These are phyloP conservation scores for Dryomyza anilis DNA, from an alignment of 2,888 invertebrate genomes.

Conservation along the genomic window DNA sequence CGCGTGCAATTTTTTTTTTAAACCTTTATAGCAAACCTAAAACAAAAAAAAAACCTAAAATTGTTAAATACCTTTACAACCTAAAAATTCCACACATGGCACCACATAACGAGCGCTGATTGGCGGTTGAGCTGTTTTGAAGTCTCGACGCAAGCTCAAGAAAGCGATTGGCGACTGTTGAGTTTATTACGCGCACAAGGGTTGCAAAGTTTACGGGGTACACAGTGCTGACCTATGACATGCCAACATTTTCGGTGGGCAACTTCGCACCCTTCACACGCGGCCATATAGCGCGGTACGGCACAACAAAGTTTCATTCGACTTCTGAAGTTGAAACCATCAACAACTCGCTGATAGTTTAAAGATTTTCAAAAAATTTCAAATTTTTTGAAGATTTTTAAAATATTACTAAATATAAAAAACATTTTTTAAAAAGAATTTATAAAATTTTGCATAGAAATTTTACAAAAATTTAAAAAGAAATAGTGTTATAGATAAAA, in stretches of 20 bases:
- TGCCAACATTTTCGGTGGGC: too few species aligned
- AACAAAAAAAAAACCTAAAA: too few species aligned
- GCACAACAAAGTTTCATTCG: conserved; percentile 45
- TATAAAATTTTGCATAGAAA: too few species aligned
- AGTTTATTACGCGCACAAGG: neutral
- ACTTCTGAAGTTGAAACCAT: conserved; percentile 55
- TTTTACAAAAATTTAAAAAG: too few species aligned
- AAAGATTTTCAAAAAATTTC: too few species aligned
- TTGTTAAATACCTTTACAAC: neutral
- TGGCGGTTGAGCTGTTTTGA: conserved; percentile 32
- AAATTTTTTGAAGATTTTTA: too few species aligned
- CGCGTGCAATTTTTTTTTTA: too few species aligned
- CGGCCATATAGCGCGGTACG: neutral
- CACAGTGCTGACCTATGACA: neutral
- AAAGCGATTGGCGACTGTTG: neutral
- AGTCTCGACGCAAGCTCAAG: neutral
- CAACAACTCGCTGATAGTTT: conserved; percentile 32
- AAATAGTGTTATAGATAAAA: too few species aligned
- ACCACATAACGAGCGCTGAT: conserved; percentile 36
- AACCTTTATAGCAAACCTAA: too few species aligned
- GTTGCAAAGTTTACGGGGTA: conserved; percentile 34
- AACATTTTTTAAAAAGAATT: too few species aligned
- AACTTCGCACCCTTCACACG: neutral
- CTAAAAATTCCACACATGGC: neutral
- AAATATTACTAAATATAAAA: too few species aligned